phyloP scores from a whole-genome alignment of 2,888 invertebrate species.

The Sipha maydis region DNA sequence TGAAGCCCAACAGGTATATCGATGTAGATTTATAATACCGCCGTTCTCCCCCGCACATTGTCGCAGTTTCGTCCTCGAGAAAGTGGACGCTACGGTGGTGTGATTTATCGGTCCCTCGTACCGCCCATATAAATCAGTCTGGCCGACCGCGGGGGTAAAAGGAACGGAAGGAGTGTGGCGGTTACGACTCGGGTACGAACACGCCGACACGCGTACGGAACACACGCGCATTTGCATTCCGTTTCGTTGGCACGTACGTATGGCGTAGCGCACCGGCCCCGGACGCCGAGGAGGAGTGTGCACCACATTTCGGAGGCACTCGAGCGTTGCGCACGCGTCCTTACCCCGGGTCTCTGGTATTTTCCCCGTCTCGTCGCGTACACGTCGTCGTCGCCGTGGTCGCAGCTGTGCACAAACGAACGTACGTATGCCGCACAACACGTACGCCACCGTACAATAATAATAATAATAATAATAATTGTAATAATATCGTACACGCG shows the following conservation, averaged over 20 bases:
- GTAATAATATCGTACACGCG: background rate
- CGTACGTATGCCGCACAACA: background rate
- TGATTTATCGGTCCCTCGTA: background rate
- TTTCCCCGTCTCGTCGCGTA: too few relatives aligned
- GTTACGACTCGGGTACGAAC: too few relatives aligned
- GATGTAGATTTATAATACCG: background rate
- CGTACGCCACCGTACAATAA: background rate
- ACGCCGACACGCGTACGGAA: too few relatives aligned
- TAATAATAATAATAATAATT: constrained; percentile 3
- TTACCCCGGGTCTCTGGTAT: too few relatives aligned
- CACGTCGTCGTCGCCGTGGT: too few relatives aligned
- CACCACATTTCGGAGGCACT: too few relatives aligned
- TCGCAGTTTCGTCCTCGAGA: background rate
- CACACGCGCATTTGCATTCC: too few relatives aligned
- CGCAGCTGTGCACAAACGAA: too few relatives aligned
- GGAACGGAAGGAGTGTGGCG: background rate
- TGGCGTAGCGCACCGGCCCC: too few relatives aligned
- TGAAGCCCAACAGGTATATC: background rate
- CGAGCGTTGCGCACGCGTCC: too few relatives aligned
- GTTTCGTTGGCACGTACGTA: too few relatives aligned
- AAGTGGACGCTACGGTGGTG: background rate
- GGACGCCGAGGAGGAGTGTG: background rate
- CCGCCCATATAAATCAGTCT: background rate
- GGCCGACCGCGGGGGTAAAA: background rate
- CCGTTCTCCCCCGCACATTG: background rate